phyloP scores from a whole-genome alignment of 64 coral and sea anemone genomes.

The Catalaphyllia jardinei region DNA sequence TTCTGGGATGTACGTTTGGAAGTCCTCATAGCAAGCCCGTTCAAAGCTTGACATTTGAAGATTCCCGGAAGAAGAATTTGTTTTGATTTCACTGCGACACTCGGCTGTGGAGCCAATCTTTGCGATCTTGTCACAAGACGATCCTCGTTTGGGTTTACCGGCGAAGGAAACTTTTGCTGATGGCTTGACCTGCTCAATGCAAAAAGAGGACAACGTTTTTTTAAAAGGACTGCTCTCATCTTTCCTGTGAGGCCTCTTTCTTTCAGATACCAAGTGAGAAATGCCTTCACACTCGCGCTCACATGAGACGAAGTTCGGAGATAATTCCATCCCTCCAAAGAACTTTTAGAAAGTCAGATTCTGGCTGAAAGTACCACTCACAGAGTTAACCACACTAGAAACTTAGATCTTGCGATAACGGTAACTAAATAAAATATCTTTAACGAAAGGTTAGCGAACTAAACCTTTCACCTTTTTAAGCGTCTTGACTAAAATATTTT shows the following conservation, averaged over 20 bases:
- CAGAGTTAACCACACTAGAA: neutral
- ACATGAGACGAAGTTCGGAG: neutral
- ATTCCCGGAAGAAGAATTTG: neutral
- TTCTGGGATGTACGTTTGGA: slow-evolving; percentile 62
- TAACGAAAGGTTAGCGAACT: neutral
- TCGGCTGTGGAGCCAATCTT: neutral
- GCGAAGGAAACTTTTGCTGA: neutral
- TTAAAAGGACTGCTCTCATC: neutral
- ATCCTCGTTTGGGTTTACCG: neutral
- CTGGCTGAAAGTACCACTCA: neutral
- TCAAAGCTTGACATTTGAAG: slow-evolving; percentile 50
- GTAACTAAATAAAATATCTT: neutral
- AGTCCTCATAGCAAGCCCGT: slow-evolving; percentile 64
- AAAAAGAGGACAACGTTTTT: neutral
- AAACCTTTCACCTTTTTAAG: neutral
- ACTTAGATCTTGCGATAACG: neutral
- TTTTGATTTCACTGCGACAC: neutral
- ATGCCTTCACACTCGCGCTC: slow-evolving; percentile 8
- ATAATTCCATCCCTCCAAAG: slow-evolving; percentile 27
- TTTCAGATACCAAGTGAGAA: neutral
- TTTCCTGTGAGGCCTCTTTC: neutral
- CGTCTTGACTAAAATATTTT: neutral
- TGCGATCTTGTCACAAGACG: neutral
- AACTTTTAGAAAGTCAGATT: neutral
- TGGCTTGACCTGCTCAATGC: neutral